phyloP scores from a whole-genome alignment of 2,113 vertebrate genomes.

The Chunga burmeisteri region DNA sequence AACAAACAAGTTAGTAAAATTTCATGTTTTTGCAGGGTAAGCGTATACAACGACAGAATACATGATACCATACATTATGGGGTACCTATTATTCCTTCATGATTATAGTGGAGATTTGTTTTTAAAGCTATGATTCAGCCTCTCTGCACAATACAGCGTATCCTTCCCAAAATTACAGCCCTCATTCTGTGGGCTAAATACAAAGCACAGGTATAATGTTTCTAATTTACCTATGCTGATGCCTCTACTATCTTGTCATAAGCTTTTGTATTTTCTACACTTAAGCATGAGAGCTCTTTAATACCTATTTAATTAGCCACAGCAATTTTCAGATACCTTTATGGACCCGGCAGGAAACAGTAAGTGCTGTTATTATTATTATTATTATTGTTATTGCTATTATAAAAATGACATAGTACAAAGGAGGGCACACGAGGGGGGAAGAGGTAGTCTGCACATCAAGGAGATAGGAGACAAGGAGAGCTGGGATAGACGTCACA shows the following conservation, averaged over 20 bases:
- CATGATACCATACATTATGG: conserved; percentile 5
- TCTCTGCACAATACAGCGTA: conserved; percentile 18
- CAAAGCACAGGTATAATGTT: conserved; percentile 8
- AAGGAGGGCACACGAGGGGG: neutral
- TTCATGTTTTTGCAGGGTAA: neutral
- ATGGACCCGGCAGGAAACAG: neutral
- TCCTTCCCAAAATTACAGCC: conserved; percentile 24
- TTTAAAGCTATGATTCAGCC: conserved; percentile 51
- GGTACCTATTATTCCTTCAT: conserved; percentile 24
- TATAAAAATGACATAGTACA: neutral
- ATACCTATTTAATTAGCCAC: conserved; percentile 25
- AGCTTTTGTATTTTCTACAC: conserved; percentile 48
- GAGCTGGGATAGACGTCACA: neutral
- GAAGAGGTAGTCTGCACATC: neutral
- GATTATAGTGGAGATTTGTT: conserved; percentile 43
- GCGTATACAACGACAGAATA: neutral
- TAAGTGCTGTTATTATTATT: neutral
- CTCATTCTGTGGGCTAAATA: conserved; percentile 36
- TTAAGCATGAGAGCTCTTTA: conserved; percentile 33
- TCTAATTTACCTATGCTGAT: conserved; percentile 10
- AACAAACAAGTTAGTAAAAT: conserved; percentile 6
- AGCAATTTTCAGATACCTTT: conserved; percentile 25
- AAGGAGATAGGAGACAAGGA: neutral
- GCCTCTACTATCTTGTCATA: conserved; percentile 37
- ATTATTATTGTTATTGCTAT: conserved; percentile 5